Conservation (phyloP, 2,113 vertebrate genomes). For the Hystrix brachyura region DNA sequence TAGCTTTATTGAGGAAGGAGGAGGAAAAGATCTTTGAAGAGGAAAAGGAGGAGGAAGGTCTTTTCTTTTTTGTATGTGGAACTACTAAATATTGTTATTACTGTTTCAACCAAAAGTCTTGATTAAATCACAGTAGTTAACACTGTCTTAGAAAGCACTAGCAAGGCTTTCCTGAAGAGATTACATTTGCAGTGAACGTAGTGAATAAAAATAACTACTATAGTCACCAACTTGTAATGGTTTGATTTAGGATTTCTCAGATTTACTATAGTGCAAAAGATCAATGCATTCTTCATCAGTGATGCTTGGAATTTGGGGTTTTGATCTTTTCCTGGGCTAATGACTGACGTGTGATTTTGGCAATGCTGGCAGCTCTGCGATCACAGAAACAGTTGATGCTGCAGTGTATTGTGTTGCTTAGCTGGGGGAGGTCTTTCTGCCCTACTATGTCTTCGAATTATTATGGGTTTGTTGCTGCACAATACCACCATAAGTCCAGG, state of each 20-base stretch:
- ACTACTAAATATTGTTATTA: slow-evolving; percentile 37
- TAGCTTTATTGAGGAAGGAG: neutral
- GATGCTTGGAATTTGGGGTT: neutral
- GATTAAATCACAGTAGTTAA: neutral
- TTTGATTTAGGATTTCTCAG: neutral
- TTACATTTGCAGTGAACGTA: neutral
- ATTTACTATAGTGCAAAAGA: neutral
- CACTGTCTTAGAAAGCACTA: neutral
- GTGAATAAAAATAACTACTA: neutral
- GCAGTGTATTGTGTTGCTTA: neutral
- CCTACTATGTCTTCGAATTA: neutral
- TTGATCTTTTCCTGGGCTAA: neutral
- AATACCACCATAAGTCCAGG: neutral
- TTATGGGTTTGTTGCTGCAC: neutral
- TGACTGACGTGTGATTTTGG: neutral
- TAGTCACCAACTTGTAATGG: neutral
- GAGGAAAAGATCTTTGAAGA: neutral
- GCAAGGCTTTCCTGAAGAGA: neutral
- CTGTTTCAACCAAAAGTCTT: neutral
- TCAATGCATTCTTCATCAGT: neutral
- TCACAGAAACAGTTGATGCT: neutral
- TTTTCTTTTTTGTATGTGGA: neutral
- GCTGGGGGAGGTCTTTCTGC: too few species aligned
- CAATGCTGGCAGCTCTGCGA: too few species aligned
- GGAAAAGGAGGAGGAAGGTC: neutral